Conservation (phyloP, 35 echinoderm and acorn worm species). For the Diadema setosum region DNA sequence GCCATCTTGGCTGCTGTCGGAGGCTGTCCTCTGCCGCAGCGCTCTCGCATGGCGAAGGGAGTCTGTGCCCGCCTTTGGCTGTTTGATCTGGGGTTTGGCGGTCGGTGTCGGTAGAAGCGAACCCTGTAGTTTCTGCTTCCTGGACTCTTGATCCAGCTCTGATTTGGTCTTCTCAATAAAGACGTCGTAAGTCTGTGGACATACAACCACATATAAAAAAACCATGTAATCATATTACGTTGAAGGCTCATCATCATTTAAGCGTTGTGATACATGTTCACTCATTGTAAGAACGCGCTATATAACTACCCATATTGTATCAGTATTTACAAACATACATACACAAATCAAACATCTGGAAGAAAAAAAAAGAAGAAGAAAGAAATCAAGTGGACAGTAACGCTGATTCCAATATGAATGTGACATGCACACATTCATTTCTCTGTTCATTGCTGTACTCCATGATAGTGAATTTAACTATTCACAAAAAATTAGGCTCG, state of each 20-base stretch:
- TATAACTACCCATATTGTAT: too few species aligned
- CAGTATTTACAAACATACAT: too few species aligned
- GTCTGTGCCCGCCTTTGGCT: slow-evolving; percentile 56
- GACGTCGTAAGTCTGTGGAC: slow-evolving; percentile 72
- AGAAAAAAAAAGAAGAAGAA: neutral
- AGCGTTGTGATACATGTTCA: too few species aligned
- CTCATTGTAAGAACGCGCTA: too few species aligned
- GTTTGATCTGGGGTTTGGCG: slow-evolving; percentile 96
- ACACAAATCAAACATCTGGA: neutral
- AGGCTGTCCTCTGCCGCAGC: slow-evolving; percentile 78
- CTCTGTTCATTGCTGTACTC: too few species aligned
- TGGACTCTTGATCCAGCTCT: slow-evolving; percentile 67
- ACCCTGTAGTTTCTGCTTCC: slow-evolving; percentile 1
- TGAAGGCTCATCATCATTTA: neutral
- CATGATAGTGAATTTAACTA: too few species aligned
- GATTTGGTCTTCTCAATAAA: slow-evolving; percentile 86
- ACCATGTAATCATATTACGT: neutral
- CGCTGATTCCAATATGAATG: too few species aligned
- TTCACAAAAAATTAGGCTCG: too few species aligned
- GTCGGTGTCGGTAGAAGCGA: neutral
- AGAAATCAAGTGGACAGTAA: too few species aligned
- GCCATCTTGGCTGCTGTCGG: slow-evolving; percentile 67
- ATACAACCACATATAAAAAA: neutral
- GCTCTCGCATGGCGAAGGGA: slow-evolving; percentile 74
- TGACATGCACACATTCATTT: too few species aligned